Percentiles rank a stretch among this genome's conserved stretches.
These are phyloP conservation scores for Synanthedon formicaeformis DNA, from an alignment of 2,888 invertebrate genomes.

Conservation along the genomic window DNA sequence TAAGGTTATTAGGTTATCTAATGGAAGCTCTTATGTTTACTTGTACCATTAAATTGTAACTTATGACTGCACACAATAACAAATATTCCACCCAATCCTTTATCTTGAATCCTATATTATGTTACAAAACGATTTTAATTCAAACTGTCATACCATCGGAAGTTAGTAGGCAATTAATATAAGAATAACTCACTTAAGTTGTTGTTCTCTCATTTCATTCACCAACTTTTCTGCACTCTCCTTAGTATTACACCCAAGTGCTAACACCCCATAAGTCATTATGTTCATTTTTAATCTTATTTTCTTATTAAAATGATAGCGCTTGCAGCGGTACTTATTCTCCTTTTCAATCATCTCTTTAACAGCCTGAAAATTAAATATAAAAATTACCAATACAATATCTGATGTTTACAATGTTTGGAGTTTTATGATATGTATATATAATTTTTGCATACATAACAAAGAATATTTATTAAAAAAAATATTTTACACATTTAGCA, in stretches of 20 bases:
- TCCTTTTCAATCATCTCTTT: conserved; percentile 67
- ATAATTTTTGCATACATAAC: no score
- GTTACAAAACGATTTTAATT: no score
- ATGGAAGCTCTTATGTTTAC: no score
- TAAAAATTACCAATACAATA: neutral
- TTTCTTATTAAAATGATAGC: conserved; percentile 46
- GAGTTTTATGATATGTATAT: no score
- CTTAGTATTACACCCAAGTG: conserved; percentile 79
- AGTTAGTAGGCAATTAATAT: neutral
- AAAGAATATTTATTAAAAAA: no score
- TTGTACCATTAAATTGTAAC: no score
- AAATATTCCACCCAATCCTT: no score
- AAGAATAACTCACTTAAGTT: conserved; percentile 65
- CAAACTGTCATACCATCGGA: no score
- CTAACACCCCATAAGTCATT: conserved; percentile 88
- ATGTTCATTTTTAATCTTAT: conserved; percentile 74
- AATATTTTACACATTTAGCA: no score
- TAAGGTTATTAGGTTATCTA: no score
- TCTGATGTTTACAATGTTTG: neutral
- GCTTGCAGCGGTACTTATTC: conserved; percentile 35
- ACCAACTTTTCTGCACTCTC: conserved; percentile 75
- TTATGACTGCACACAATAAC: no score
- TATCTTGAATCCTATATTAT: no score
- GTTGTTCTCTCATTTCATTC: conserved; percentile 75
- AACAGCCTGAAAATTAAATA: conserved; percentile 56